Percentiles rank a stretch among this genome's conserved stretches.
phyloP scores from a whole-genome alignment of 2,797 vertebrate genomes.

The Tadarida brasiliensis region DNA sequence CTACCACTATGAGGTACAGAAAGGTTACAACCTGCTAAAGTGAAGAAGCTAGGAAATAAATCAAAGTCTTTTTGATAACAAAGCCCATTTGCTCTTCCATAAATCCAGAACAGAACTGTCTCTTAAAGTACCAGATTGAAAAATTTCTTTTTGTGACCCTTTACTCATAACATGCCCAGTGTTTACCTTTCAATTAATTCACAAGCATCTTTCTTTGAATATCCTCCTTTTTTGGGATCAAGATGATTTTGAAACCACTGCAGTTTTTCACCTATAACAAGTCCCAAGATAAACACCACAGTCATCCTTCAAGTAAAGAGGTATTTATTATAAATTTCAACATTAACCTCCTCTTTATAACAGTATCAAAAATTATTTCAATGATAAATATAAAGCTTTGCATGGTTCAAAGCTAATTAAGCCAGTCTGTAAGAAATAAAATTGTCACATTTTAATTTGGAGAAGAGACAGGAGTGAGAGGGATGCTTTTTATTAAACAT shows the following conservation, averaged over 20 bases:
- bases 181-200: conserved; percentile 94
- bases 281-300: conserved; percentile 13
- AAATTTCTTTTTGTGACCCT: neutral
- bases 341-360: conserved; percentile 9
- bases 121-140: neutral
- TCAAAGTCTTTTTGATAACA: neutral
- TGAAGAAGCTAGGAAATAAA: neutral
- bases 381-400: conserved; percentile 20
- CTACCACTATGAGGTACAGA: neutral
- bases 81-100: neutral
- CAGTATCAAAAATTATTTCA: conserved; percentile 43
- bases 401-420: conserved; percentile 46
- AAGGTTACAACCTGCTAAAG: neutral
- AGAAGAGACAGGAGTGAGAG: neutral
- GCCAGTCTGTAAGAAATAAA: conserved; percentile 45
- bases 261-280: conserved; percentile 94
- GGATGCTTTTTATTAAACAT: neutral
- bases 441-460: conserved; percentile 38
- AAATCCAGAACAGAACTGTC: neutral
- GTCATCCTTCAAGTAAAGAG: conserved; percentile 1
- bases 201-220: conserved; percentile 93
- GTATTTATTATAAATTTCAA: neutral
- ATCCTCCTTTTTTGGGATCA: conserved; percentile 90
- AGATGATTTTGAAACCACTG: conserved; percentile 96
- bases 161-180: neutral